Evolutionary conservation across 2,888 invertebrate genomes (phyloP), one percentile per base, ranked within the genome.

Genomic region (Himalopsyche anomala): DNA sequence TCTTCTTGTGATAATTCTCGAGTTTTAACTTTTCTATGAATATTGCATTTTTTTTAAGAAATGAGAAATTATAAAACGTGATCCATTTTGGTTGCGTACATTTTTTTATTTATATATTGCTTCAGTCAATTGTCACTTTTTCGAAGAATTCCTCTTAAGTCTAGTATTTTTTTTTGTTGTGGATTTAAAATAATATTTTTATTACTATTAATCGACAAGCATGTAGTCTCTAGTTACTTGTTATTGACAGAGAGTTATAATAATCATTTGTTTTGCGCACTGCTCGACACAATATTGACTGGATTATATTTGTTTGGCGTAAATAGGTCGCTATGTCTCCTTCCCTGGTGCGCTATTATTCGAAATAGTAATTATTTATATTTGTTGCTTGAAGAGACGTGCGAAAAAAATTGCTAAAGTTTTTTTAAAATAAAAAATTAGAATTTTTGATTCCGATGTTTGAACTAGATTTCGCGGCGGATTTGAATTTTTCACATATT

Each of bases 381-480:
- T 38, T 74, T 38, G 12, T 74, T 74, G 74, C 74, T 74, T 74
- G 36, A 74, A 74, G 28, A 74, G 12, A 36, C 74, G 74, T 74
- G 74, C 74, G 74, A 74, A 74, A 38, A 15, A 74, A 74, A 74
- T 74, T 74, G 74, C 74, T 74, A 0, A 36, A 74, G 15, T 45
- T 45, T 11, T 45, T 45, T 74, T 74, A 0, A 15, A 36, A 36
- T n/a, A 36, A 6, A 12, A n/a, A 74, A 74, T 15, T 36, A 74
- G 12, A 15, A 28, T 6, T 74, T 36, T 74, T 74, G 74, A 38
- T 74, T 36, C 74, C 38, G 11, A 38, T 74, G 12, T 74, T 74
- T 74, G 38, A 74, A 74, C 74, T 74, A 74, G 74, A 74, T 74
- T 74, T 74, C 74, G 74, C 36, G 38, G 74, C 74, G 36, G 74